Evolutionary conservation across 2,113 vertebrate species (phyloP).

Genomic region (human): GRCh38 chr11:101926501-101927000

Average conservation of each 20-base stretch:
- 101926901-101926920: conserved; percentile 4
- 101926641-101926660: neutral
- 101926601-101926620: neutral
- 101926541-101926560: neutral
- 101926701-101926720: neutral
- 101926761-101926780: neutral
- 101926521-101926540: neutral
- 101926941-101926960: neutral
- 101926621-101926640: neutral
- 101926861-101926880: neutral
- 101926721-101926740: neutral
- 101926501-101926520: neutral
- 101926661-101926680: neutral
- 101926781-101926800: neutral
- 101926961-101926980: neutral
- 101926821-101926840: neutral
- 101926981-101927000: neutral
- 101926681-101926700: neutral
- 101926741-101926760: neutral
- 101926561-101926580: neutral
- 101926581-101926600: neutral
- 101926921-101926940: neutral
- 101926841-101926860: neutral
- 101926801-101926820: neutral
- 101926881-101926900: neutral